These are phyloP conservation scores for Bombus cullumanus DNA, from an alignment of 1,140 invertebrate species.

Conservation along the genomic window DNA sequence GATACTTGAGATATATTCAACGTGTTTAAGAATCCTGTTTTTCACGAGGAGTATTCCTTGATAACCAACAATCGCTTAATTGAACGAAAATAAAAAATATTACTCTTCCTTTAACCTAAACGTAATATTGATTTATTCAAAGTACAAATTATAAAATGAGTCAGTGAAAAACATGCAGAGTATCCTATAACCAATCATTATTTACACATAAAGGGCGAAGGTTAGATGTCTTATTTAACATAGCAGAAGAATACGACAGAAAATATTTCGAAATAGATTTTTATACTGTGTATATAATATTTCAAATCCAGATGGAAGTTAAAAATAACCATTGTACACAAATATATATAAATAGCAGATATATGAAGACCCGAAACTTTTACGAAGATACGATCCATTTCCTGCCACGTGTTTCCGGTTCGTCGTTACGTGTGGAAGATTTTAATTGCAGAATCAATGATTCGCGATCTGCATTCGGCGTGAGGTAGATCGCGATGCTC, in stretches of 20 bases:
- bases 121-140: background rate
- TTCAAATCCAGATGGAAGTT: no score
- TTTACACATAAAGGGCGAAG: background rate
- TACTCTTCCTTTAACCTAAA: no score
- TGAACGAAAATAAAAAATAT: no score
- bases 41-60: no score
- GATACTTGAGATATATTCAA: background rate
- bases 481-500: background rate
- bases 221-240: no score
- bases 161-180: background rate
- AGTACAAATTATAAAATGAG: background rate
- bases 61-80: no score
- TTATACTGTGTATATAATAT: no score
- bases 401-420: no score
- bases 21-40: no score
- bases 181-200: background rate
- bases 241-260: background rate
- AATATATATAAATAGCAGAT: no score
- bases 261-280: background rate
- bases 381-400: no score
- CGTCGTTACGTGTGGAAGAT: background rate
- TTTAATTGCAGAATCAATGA: slow-evolving; percentile 13
- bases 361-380: no score
- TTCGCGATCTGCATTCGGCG: background rate
- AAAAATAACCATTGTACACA: background rate